A percentile compares a stretch with the other conserved stretches of the same genome.
Conservation (phyloP, 2,113 vertebrate species). For the Strix aluco region DNA sequence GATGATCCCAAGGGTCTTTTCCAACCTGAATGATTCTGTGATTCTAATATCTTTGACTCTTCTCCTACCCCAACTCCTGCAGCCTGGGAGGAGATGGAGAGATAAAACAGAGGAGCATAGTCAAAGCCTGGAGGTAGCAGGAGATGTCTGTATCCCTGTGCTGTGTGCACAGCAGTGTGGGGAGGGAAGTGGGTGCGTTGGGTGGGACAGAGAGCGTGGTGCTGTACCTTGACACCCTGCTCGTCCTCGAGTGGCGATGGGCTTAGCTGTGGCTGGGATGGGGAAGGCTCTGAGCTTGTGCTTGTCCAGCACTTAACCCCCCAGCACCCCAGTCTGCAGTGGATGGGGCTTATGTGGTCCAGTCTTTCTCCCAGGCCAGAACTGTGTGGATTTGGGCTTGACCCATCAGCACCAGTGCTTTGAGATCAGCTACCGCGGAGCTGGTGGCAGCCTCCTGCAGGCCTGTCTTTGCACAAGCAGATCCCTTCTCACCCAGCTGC, state of each 20-base stretch:
- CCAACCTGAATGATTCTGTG: too few relatives aligned
- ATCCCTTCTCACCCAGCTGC: neutral
- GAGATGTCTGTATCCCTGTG: neutral
- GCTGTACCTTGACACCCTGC: neutral
- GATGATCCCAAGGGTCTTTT: too few relatives aligned
- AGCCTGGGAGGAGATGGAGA: neutral
- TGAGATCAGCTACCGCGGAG: neutral
- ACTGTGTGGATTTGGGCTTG: neutral
- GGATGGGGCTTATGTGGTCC: neutral
- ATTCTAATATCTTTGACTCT: neutral
- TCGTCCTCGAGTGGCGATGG: fast-evolving
- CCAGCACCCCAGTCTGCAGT: neutral
- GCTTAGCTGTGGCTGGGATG: neutral
- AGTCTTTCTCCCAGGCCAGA: neutral
- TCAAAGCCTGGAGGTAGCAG: neutral
- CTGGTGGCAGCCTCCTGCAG: neutral
- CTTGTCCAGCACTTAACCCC: neutral
- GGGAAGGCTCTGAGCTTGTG: neutral
- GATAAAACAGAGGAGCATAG: neutral
- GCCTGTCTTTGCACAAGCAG: neutral
- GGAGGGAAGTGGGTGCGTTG: neutral
- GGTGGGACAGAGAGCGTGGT: neutral
- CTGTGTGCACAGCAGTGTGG: neutral
- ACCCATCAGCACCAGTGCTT: neutral
- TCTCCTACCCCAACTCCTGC: neutral